Evolutionary conservation across 2,797 vertebrate species (phyloP).

Genomic region (Anguilla anguilla): DNA sequence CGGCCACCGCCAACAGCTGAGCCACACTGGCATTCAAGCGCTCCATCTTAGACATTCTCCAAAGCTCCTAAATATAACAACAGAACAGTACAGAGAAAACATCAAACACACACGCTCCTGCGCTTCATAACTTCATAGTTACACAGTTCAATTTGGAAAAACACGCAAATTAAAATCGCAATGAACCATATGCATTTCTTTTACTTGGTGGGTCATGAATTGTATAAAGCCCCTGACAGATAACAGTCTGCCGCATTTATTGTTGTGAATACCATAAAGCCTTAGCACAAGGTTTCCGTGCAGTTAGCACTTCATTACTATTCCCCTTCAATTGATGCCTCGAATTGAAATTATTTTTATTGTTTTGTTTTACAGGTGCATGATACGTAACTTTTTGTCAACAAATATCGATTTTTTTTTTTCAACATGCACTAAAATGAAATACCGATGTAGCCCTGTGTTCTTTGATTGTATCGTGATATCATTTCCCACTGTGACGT

Average conservation of each 20-base stretch:
- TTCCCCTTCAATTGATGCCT: not conserved
- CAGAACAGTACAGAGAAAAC: not conserved
- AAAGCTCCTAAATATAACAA: not conserved
- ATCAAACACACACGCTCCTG: not conserved
- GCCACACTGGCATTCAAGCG: constrained; percentile 51
- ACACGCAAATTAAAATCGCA: too few relatives aligned
- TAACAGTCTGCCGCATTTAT: not conserved
- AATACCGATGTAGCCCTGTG: not conserved
- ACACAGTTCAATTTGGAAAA: too few relatives aligned
- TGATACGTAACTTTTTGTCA: too few relatives aligned
- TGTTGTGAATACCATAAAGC: not conserved
- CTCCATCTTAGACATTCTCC: constrained; percentile 54
- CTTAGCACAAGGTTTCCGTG: too few relatives aligned
- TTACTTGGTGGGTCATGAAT: too few relatives aligned
- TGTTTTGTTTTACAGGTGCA: not conserved
- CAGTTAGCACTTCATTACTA: not conserved
- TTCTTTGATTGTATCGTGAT: not conserved
- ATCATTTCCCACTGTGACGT: not conserved
- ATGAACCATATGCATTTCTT: too few relatives aligned
- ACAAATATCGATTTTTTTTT: too few relatives aligned
- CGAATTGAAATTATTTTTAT: not conserved
- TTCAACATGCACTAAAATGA: too few relatives aligned
- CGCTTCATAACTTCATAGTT: not conserved
- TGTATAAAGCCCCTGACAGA: too few relatives aligned
- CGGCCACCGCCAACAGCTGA: constrained; percentile 48